Conservation (phyloP, 1,140 invertebrate species). For the Lepidurus arcticus region DNA sequence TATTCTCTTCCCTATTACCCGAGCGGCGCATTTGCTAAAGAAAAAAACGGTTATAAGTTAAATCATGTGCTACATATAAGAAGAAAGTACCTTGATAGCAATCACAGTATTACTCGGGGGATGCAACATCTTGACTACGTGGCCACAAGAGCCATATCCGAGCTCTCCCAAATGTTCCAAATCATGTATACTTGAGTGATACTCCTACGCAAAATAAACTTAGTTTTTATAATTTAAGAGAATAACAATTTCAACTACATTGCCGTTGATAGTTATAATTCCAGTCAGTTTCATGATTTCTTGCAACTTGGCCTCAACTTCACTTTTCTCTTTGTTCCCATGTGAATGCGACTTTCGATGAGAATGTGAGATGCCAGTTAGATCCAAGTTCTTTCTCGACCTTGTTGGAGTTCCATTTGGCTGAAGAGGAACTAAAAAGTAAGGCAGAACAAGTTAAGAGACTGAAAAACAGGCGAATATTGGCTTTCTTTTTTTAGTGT, state of each 20-base stretch:
- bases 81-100: conserved; percentile 78
- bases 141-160: conserved; percentile 90
- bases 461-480: not conserved
- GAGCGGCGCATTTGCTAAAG: conserved; percentile 81
- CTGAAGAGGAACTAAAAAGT: conserved; percentile 33
- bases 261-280: conserved; percentile 71
- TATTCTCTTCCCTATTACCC: conserved; percentile 86
- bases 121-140: conserved; percentile 94
- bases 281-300: conserved; percentile 78
- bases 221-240: not conserved
- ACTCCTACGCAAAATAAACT: conserved; percentile 31
- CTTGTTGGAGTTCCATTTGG: conserved; percentile 35
- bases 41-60: conserved; percentile 33
- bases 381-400: conserved; percentile 29
- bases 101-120: conserved; percentile 79
- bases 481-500: conserved; percentile 18
- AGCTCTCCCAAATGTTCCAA: conserved; percentile 72
- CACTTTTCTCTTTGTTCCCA: conserved; percentile 44
- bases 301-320: conserved; percentile 64
- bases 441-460: not conserved
- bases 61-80: conserved; percentile 24
- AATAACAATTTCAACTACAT: conserved; percentile 41
- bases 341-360: conserved; percentile 38
- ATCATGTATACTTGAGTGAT: conserved; percentile 56
- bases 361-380: conserved; percentile 26